Evolutionary conservation across 1,140 invertebrate species (phyloP).

Genomic region (Caligus rogercresseyi): DNA sequence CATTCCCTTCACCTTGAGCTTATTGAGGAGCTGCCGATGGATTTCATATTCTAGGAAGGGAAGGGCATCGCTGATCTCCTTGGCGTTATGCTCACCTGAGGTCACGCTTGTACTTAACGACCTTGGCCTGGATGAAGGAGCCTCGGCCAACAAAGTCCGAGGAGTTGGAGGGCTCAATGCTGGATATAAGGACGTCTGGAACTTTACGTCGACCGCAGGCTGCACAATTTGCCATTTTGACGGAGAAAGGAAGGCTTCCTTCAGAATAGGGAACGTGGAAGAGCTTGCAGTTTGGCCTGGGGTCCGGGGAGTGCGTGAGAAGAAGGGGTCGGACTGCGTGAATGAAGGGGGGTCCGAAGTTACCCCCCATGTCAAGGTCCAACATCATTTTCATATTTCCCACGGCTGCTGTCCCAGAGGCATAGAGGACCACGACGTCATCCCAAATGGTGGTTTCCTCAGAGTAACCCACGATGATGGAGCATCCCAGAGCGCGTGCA

Average conservation of each 20-base stretch:
- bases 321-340: constrained; percentile 21
- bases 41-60: constrained; percentile 92
- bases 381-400: constrained; percentile 32
- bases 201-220: constrained; percentile 60
- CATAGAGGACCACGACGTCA: constrained; percentile 82
- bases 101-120: constrained; percentile 58
- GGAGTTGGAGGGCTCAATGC: constrained; percentile 54
- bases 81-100: constrained; percentile 67
- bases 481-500: constrained; percentile 67
- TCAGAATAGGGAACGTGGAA: constrained; percentile 65
- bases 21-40: constrained; percentile 73
- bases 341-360: constrained; percentile 9
- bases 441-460: constrained; percentile 84
- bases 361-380: constrained; percentile 20
- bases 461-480: constrained; percentile 78
- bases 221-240: constrained; percentile 44
- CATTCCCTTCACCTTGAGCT: constrained; percentile 68
- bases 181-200: constrained; percentile 72
- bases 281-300: constrained; percentile 34
- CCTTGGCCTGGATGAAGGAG: constrained; percentile 54
- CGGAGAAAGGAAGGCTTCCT: constrained; percentile 46
- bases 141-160: constrained; percentile 49
- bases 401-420: constrained; percentile 76
- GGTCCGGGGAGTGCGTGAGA: background rate
- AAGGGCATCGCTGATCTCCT: constrained; percentile 45